These are phyloP conservation scores for Apaloderma vittatum DNA, from an alignment of 2,113 vertebrate species.

Conservation along the genomic window DNA sequence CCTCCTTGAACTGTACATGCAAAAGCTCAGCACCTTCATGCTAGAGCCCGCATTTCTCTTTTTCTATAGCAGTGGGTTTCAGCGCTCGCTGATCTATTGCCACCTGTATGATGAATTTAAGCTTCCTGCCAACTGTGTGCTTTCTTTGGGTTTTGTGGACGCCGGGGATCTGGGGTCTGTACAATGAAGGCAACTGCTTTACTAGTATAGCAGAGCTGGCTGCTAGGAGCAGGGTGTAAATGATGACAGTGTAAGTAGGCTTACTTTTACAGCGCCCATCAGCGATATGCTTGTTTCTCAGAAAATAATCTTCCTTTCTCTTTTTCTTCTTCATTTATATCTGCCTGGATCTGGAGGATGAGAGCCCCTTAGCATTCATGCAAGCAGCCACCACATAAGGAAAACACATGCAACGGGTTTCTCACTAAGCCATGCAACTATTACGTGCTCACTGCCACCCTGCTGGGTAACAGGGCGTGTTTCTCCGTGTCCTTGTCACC, in stretches of 20 bases:
- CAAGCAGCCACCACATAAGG: neutral
- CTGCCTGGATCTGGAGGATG: constrained; percentile 33
- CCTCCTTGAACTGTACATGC: neutral
- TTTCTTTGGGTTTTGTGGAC: neutral
- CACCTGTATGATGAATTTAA: neutral
- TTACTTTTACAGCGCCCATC: neutral
- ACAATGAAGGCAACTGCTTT: neutral
- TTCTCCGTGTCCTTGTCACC: neutral
- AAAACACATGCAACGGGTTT: neutral
- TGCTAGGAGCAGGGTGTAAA: neutral
- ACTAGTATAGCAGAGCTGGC: neutral
- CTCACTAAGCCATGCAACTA: neutral
- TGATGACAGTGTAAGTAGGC: neutral
- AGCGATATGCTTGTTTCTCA: neutral
- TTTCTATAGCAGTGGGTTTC: neutral
- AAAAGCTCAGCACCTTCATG: neutral
- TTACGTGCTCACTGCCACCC: neutral
- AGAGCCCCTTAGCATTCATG: neutral
- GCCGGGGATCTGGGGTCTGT: neutral
- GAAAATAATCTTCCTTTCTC: constrained; percentile 39
- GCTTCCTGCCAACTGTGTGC: neutral
- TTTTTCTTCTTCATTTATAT: constrained; percentile 18
- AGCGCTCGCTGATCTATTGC: neutral
- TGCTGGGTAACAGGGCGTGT: neutral
- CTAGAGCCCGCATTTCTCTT: neutral